phyloP scores from a whole-genome alignment of 2,888 invertebrate species.

The Catocala nupta region DNA sequence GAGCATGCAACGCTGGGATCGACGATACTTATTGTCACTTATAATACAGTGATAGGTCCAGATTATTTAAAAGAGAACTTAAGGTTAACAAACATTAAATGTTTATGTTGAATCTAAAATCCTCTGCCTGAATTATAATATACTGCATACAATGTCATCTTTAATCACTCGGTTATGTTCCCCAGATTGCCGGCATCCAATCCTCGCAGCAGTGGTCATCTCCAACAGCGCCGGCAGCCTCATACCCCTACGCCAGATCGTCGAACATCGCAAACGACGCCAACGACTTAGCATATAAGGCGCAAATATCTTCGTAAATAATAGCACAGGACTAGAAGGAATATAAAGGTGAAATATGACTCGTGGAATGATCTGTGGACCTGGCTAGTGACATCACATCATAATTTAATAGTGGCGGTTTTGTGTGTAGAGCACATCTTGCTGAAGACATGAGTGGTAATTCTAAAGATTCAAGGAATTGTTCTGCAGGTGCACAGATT shows the following conservation, averaged over 20 bases:
- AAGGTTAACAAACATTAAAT: no score
- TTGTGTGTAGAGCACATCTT: no score
- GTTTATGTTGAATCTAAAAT: no score
- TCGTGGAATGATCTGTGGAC: neutral
- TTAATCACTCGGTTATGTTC: constrained; percentile 4
- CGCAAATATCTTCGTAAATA: constrained; percentile 84
- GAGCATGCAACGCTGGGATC: no score
- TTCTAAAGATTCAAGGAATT: no score
- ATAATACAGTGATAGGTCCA: no score
- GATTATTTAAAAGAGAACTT: no score
- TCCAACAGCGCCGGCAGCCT: constrained; percentile 74
- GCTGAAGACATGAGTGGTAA: no score
- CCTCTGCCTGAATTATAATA: no score
- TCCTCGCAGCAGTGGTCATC: constrained; percentile 79
- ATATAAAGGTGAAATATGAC: neutral
- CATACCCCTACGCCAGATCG: constrained; percentile 81
- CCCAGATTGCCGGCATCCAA: constrained; percentile 75
- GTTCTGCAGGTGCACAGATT: neutral
- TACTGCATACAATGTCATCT: no score
- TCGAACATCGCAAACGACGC: constrained; percentile 85
- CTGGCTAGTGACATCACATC: neutral
- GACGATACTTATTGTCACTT: no score
- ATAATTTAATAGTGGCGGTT: no score
- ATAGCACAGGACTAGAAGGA: neutral
- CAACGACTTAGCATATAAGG: constrained; percentile 91